Percentiles rank a stretch among this genome's conserved stretches.
Conservation (phyloP, 2,888 invertebrate genomes). For the Carcina quercana region DNA sequence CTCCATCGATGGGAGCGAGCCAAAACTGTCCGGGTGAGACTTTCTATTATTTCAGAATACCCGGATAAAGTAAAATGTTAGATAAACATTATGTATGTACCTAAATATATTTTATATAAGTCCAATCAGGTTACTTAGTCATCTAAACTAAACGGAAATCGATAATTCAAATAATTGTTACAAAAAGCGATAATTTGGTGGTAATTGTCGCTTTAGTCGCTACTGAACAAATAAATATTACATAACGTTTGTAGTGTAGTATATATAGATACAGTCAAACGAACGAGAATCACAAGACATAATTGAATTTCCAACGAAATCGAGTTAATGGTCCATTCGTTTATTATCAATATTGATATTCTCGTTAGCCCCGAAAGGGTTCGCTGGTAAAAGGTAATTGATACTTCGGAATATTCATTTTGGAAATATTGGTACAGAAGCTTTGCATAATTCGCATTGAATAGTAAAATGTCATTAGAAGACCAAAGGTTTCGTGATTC, state of each 20-base stretch:
- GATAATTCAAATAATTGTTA: too few relatives aligned
- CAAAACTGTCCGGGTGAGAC: too few relatives aligned
- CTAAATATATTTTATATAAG: too few relatives aligned
- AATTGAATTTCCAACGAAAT: constrained; percentile 38
- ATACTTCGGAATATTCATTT: constrained; percentile 14
- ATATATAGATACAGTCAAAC: constrained; percentile 1
- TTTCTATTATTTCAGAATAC: not conserved
- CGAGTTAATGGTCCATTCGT: constrained; percentile 35
- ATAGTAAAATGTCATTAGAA: too few relatives aligned
- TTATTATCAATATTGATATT: constrained; percentile 34
- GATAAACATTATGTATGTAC: not conserved
- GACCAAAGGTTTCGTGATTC: too few relatives aligned
- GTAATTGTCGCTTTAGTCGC: too few relatives aligned
- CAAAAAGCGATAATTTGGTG: too few relatives aligned
- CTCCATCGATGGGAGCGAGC: constrained; percentile 1
- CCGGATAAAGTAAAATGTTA: too few relatives aligned
- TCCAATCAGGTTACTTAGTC: too few relatives aligned
- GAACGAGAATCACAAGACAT: constrained; percentile 22
- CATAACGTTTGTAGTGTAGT: too few relatives aligned
- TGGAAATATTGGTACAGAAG: constrained; percentile 2
- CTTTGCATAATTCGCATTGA: constrained; percentile 11
- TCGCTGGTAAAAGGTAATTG: constrained; percentile 9
- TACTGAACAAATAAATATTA: too few relatives aligned
- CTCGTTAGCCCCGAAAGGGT: constrained; percentile 7
- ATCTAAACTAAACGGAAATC: too few relatives aligned